A percentile compares a stretch with the other conserved stretches of the same genome.
phyloP scores from a whole-genome alignment of 1,140 invertebrate species.

The Helicorthomorpha holstii region DNA sequence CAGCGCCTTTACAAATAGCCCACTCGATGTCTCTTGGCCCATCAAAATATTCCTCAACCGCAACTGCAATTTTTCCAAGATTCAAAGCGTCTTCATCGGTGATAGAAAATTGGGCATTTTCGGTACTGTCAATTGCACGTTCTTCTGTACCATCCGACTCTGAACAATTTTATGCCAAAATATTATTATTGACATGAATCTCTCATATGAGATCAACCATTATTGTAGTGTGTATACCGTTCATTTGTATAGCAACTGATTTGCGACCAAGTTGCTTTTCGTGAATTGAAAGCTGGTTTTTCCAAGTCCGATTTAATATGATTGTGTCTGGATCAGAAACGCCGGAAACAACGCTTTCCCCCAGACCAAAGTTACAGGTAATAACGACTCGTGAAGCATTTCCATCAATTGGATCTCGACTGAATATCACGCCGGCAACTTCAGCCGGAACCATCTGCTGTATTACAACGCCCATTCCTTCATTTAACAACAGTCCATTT shows the following conservation, averaged over 20 bases:
- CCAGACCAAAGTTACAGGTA: conserved; percentile 61
- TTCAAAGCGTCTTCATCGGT: background rate
- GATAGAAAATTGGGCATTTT: background rate
- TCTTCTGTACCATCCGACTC: background rate
- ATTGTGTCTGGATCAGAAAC: conserved; percentile 53
- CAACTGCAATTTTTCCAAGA: background rate
- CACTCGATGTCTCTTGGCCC: background rate
- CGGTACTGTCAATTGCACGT: background rate
- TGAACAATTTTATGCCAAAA: background rate
- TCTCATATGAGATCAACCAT: background rate
- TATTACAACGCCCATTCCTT: conserved; percentile 59
- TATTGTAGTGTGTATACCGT: background rate
- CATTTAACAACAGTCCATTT: conserved; percentile 42
- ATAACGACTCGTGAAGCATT: conserved; percentile 46
- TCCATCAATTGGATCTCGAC: conserved; percentile 48
- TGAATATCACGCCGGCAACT: conserved; percentile 61
- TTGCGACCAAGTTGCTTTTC: conserved; percentile 37
- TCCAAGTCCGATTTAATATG: conserved; percentile 31
- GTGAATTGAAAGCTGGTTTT: conserved; percentile 29
- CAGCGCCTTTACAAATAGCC: background rate
- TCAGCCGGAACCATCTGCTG: conserved; percentile 54
- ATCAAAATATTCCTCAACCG: background rate
- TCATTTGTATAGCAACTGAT: conserved; percentile 7
- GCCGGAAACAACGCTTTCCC: conserved; percentile 65
- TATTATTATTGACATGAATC: background rate